phyloP scores from a whole-genome alignment of 1,140 invertebrate genomes.

The Heterodera carotae region DNA sequence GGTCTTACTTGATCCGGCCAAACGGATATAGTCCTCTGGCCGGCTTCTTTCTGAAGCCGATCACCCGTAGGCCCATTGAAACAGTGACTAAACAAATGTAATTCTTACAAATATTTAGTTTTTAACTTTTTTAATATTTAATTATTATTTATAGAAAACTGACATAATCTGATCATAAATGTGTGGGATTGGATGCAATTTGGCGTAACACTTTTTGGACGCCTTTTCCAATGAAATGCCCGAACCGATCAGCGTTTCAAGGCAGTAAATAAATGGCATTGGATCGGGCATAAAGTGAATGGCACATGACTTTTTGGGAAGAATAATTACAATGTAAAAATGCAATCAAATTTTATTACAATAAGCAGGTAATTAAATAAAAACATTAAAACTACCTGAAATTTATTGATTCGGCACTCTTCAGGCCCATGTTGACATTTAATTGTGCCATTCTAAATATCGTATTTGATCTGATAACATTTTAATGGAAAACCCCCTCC shows the following conservation, averaged over 20 bases:
- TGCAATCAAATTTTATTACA: not conserved
- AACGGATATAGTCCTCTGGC: not conserved
- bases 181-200: conserved; percentile 28
- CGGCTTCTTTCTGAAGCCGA: conserved; percentile 19
- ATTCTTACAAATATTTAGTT: no score
- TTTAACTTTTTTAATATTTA: not conserved
- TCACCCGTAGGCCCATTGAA: conserved; percentile 27
- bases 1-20: conserved; percentile 23
- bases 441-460: conserved; percentile 37
- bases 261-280: conserved; percentile 37
- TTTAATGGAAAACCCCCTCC: no score
- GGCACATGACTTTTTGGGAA: conserved; percentile 29
- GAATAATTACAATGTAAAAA: not conserved
- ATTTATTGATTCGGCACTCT: conserved; percentile 41
- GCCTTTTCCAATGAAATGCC: conserved; percentile 36
- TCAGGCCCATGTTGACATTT: conserved; percentile 36
- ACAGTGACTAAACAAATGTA: conserved; percentile 24
- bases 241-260: conserved; percentile 23
- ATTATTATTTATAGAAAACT: not conserved
- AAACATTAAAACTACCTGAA: not conserved
- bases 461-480: no score
- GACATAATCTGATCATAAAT: conserved; percentile 36
- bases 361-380: not conserved
- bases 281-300: conserved; percentile 36
- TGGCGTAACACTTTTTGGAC: conserved; percentile 38